Evolutionary conservation across 2,113 vertebrate genomes (phyloP).

Genomic region (Cricetomys ansorgei): DNA sequence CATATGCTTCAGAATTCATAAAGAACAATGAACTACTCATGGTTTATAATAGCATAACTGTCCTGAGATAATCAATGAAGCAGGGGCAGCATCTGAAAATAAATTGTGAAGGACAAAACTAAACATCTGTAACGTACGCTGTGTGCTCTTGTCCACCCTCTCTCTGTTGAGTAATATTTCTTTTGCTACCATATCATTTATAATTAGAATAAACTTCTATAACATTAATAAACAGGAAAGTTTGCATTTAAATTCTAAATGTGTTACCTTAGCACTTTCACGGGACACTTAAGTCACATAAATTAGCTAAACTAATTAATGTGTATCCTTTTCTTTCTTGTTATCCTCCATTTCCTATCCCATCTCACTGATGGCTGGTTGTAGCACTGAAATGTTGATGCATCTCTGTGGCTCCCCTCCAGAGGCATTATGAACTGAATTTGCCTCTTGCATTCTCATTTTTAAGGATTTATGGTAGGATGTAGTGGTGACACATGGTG

Average conservation of each 20-base stretch:
- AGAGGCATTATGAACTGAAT: constrained; percentile 61
- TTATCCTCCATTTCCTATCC: constrained; percentile 61
- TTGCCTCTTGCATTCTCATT: constrained; percentile 67
- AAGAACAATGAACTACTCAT: constrained; percentile 12
- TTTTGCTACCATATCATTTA: neutral
- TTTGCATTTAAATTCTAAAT: constrained; percentile 67
- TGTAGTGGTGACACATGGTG: constrained; percentile 74
- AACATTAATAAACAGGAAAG: constrained; percentile 10
- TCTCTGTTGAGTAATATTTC: neutral
- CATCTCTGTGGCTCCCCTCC: constrained; percentile 75
- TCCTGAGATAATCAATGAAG: constrained; percentile 29
- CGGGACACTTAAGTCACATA: constrained; percentile 58
- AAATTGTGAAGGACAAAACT: constrained; percentile 1
- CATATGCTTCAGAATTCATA: constrained; percentile 26
- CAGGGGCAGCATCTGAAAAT: neutral
- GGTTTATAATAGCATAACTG: constrained; percentile 36
- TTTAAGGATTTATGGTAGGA: constrained; percentile 72
- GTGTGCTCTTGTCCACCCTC: neutral
- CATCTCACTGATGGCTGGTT: constrained; percentile 65
- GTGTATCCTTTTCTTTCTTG: constrained; percentile 58
- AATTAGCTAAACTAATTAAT: constrained; percentile 70
- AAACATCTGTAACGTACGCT: neutral
- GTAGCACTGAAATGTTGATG: constrained; percentile 39
- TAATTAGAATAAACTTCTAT: constrained; percentile 42
- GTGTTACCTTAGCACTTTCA: constrained; percentile 29